Conservation (phyloP, 2,888 invertebrate genomes). For the Maniola hyperantus region DNA sequence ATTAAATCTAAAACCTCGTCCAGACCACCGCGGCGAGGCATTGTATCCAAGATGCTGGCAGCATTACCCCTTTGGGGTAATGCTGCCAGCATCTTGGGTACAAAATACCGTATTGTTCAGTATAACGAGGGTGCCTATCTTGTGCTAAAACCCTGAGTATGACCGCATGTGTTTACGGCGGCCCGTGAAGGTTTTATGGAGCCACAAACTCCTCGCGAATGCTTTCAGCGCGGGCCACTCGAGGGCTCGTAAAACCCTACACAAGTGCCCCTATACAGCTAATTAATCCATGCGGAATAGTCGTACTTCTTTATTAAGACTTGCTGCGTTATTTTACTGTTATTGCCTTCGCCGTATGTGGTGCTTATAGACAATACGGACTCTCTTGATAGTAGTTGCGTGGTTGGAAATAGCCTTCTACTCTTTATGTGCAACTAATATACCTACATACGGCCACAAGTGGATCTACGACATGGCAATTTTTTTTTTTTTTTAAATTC, state of each 20-base stretch:
- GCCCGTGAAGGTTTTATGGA: conserved; percentile 54
- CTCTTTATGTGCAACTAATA: background rate
- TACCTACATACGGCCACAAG: background rate
- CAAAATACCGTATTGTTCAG: no score
- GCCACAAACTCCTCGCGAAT: conserved; percentile 54
- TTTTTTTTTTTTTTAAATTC: no score
- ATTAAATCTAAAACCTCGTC: no score
- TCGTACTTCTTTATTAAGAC: conserved; percentile 42
- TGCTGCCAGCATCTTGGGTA: no score
- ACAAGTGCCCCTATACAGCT: conserved; percentile 54
- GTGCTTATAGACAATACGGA: conserved; percentile 23
- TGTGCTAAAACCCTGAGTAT: conserved; percentile 42
- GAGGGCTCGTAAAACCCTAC: conserved; percentile 62
- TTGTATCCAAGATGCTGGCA: no score
- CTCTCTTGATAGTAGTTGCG: conserved; percentile 16
- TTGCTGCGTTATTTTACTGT: conserved; percentile 40
- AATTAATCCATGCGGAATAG: conserved; percentile 58
- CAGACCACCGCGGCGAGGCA: no score
- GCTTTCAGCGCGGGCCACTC: conserved; percentile 50
- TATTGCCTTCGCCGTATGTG: conserved; percentile 44
- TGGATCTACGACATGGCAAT: no score
- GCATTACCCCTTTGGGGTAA: no score
- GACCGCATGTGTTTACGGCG: conserved; percentile 48
- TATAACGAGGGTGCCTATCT: conserved; percentile 34
- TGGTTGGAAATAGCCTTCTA: background rate